A percentile compares a stretch with the other conserved stretches of the same genome.
These are phyloP conservation scores for Neoitamus cyanurus DNA, from an alignment of 2,888 invertebrate genomes.

Conservation along the genomic window DNA sequence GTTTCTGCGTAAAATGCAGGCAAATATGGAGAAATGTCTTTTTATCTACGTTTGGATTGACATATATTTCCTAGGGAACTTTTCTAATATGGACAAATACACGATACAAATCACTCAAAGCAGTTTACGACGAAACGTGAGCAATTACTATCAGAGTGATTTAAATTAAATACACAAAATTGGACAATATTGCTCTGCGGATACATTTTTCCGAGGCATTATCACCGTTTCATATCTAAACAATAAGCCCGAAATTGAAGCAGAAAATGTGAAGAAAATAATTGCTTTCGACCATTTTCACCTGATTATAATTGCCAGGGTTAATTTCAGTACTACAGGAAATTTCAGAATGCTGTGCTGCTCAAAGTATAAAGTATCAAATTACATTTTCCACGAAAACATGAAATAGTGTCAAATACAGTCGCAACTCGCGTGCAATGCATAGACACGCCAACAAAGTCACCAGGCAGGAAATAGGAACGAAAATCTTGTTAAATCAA, in stretches of 20 bases:
- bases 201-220: background rate
- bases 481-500: slow-evolving; percentile 19
- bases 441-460: background rate
- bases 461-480: background rate
- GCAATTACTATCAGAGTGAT: background rate
- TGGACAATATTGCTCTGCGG: background rate
- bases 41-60: background rate
- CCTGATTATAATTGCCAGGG: background rate
- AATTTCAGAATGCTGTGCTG: background rate
- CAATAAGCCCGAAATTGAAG: background rate
- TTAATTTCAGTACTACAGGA: background rate
- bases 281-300: background rate
- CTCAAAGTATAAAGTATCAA: background rate
- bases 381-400: slow-evolving; percentile 1
- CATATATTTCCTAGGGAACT: background rate
- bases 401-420: slow-evolving; percentile 5
- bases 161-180: background rate
- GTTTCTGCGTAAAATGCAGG: background rate
- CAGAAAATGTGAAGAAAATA: background rate
- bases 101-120: background rate
- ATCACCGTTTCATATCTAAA: background rate
- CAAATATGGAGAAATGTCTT: background rate
- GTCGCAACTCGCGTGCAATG: background rate
- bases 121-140: background rate
- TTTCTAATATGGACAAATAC: background rate